Evolutionary conservation across 2,888 invertebrate species (phyloP).

Genomic region (Aricia artaxerxes): DNA sequence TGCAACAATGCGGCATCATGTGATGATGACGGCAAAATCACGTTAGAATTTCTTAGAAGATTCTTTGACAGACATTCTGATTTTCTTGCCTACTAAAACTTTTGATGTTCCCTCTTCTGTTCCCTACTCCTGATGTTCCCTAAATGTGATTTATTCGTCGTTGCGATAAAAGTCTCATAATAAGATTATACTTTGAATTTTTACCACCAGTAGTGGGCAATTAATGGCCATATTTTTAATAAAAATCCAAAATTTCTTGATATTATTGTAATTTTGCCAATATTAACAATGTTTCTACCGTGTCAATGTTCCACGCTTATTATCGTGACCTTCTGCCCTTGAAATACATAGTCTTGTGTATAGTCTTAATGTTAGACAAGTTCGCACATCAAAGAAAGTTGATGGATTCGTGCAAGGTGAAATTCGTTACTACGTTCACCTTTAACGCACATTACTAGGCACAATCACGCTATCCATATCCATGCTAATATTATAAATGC

Average conservation of each 20-base stretch:
- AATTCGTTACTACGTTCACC: constrained; percentile 26
- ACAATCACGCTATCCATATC: constrained; percentile 6
- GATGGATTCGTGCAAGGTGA: constrained; percentile 24
- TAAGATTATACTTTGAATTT: too few species aligned
- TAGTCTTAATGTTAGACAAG: constrained; percentile 7
- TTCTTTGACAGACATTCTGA: neutral
- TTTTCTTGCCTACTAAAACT: neutral
- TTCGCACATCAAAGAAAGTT: constrained; percentile 23
- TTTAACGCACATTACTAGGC: constrained; percentile 15
- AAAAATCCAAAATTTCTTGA: too few species aligned
- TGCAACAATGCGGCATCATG: constrained; percentile 10
- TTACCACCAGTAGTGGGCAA: too few species aligned
- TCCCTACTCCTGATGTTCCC: neutral
- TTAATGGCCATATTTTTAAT: too few species aligned
- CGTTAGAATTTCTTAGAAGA: neutral
- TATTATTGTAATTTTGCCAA: neutral
- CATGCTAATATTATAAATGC: neutral
- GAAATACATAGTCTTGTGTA: neutral
- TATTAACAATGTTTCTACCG: neutral
- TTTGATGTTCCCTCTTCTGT: too few species aligned
- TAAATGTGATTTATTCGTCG: neutral
- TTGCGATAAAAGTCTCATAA: too few species aligned
- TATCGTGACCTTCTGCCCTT: neutral
- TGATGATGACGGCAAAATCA: neutral
- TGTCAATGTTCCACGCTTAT: neutral